Conservation (phyloP, 2,797 vertebrate genomes). For the Molossus alvarezi region DNA sequence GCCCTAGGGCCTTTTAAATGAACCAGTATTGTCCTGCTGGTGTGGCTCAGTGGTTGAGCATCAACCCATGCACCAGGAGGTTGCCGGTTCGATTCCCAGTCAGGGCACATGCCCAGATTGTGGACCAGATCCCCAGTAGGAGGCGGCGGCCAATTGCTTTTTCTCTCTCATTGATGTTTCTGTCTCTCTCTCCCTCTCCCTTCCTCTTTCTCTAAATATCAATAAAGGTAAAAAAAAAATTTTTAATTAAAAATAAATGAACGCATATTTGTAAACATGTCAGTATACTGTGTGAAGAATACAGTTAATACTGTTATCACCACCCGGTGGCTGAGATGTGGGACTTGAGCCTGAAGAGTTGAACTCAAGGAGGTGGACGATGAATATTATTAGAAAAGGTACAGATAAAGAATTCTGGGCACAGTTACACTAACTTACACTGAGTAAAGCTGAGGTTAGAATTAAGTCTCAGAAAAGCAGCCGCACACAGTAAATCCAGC, state of each 20-base stretch:
- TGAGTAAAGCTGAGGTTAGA: slow-evolving; percentile 53
- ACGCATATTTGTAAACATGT: background rate
- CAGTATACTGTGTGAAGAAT: background rate
- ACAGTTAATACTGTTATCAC: background rate
- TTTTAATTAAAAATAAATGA: background rate
- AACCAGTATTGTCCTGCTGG: too few species aligned
- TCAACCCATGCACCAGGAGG: too few species aligned
- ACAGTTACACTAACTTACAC: background rate
- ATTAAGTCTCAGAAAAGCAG: background rate
- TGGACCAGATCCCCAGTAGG: too few species aligned
- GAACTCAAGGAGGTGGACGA: background rate
- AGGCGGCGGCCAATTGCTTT: too few species aligned
- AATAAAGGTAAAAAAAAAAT: too few species aligned
- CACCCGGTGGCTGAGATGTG: background rate
- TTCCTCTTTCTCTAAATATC: too few species aligned
- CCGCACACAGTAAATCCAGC: slow-evolving; percentile 34
- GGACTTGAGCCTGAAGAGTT: background rate
- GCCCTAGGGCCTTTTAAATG: too few species aligned
- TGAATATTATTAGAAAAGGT: background rate
- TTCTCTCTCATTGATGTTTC: too few species aligned
- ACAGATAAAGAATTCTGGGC: background rate
- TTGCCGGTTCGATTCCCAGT: too few species aligned
- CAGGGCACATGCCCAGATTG: too few species aligned
- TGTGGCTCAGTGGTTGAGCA: too few species aligned
- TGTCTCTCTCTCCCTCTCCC: too few species aligned